Conservation (phyloP, 1,140 invertebrate species). For the Drosophila chauvacae region DNA sequence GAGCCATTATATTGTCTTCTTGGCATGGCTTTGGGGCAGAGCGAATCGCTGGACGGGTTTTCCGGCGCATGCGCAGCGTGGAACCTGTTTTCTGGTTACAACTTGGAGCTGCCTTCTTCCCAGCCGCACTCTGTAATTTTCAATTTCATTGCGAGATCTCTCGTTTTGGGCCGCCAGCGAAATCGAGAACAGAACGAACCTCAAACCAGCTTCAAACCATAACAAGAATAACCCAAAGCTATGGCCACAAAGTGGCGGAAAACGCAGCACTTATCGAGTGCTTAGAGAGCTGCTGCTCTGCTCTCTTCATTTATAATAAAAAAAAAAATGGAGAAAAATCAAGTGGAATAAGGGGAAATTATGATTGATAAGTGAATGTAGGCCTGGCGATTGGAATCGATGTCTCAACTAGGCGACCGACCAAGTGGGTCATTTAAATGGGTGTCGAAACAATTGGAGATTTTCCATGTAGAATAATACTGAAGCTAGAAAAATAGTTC, state of each 20-base stretch:
- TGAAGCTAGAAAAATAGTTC: neutral
- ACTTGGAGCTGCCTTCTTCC: conserved; percentile 1
- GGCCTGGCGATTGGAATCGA: conserved; percentile 32
- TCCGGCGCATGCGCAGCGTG: conserved; percentile 59
- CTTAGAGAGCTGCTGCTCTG: conserved; percentile 46
- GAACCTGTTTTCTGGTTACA: conserved; percentile 65
- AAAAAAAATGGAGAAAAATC: neutral
- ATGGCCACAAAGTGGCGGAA: conserved; percentile 34
- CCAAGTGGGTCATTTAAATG: conserved; percentile 43
- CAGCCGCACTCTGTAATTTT: conserved; percentile 61
- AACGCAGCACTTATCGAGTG: conserved; percentile 39
- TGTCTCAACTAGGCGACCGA: conserved; percentile 7
- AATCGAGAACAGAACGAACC: conserved; percentile 20
- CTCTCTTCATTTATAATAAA: conserved; percentile 1
- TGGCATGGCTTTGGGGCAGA: conserved; percentile 59
- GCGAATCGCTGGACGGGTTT: conserved; percentile 75
- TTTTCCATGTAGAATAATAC: neutral
- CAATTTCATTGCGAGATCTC: conserved; percentile 66
- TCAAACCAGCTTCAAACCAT: conserved; percentile 7
- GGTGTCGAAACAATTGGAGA: neutral
- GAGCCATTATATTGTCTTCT: conserved; percentile 71
- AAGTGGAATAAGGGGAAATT: conserved; percentile 39
- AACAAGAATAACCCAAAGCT: conserved; percentile 16
- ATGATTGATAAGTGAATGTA: conserved; percentile 52
- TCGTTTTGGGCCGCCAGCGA: conserved; percentile 21